Evolutionary conservation across 2,888 invertebrate genomes (phyloP).

Genomic region (Liopterus haemorrhoidalis): DNA sequence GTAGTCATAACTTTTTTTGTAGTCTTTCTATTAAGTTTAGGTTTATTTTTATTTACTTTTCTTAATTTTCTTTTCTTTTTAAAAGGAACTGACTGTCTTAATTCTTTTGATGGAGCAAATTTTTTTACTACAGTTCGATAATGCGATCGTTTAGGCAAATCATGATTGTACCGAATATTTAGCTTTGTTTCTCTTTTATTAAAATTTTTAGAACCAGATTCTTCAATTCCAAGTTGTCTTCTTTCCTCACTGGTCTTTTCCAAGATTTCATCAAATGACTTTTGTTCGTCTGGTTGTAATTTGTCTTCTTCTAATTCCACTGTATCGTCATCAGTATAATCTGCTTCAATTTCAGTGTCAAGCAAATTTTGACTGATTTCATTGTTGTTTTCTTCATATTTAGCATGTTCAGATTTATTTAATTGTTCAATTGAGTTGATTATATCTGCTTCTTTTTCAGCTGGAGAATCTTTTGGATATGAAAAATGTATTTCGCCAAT

Average conservation of each 20-base stretch:
- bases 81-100: too few relatives aligned
- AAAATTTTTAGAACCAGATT: slow-evolving; percentile 5
- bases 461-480: not conserved
- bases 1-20: too few relatives aligned
- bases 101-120: too few relatives aligned
- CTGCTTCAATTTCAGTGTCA: not conserved
- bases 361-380: not conserved
- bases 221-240: not conserved
- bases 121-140: too few relatives aligned
- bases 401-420: not conserved
- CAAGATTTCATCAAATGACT: not conserved
- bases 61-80: too few relatives aligned
- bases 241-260: slow-evolving; percentile 1
- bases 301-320: slow-evolving; percentile 1
- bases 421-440: not conserved
- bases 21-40: too few relatives aligned
- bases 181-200: slow-evolving; percentile 9
- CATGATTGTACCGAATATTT: too few relatives aligned
- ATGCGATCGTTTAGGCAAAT: too few relatives aligned
- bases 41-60: too few relatives aligned
- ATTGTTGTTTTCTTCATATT: not conserved
- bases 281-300: slow-evolving; percentile 7
- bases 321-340: not conserved
- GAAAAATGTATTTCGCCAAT: too few relatives aligned
- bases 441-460: not conserved